Evolutionary conservation across 2,888 invertebrate species (phyloP).

Genomic region (Unio delphinus): DNA sequence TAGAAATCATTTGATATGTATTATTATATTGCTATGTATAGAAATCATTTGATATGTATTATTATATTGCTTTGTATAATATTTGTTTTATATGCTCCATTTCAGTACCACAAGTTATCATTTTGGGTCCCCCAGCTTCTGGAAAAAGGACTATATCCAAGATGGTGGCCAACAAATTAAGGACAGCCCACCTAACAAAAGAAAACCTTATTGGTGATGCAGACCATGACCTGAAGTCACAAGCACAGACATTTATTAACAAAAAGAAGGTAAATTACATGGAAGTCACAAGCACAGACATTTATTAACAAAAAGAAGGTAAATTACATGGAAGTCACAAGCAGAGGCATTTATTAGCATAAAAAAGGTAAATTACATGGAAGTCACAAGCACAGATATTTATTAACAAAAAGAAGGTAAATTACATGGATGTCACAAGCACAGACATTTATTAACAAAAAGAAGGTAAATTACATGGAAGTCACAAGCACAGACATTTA

Average conservation of each 20-base stretch:
- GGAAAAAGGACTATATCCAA: conserved; percentile 69
- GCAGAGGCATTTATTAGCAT: no score
- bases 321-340: no score
- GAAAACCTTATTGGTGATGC: conserved; percentile 65
- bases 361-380: no score
- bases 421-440: no score
- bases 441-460: no score
- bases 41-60: no score
- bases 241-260: conserved; percentile 50
- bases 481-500: no score
- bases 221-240: conserved; percentile 54
- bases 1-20: neutral
- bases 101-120: conserved; percentile 68
- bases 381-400: no score
- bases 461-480: no score
- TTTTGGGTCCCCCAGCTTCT: conserved; percentile 70
- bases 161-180: conserved; percentile 64
- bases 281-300: no score
- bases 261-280: conserved; percentile 47
- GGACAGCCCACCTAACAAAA: conserved; percentile 62
- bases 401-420: no score
- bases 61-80: neutral
- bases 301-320: no score
- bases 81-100: conserved; percentile 7
- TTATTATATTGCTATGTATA: neutral